Evolutionary conservation across 1,140 invertebrate genomes (phyloP).

Genomic region (Dendroctonus ponderosae): DNA sequence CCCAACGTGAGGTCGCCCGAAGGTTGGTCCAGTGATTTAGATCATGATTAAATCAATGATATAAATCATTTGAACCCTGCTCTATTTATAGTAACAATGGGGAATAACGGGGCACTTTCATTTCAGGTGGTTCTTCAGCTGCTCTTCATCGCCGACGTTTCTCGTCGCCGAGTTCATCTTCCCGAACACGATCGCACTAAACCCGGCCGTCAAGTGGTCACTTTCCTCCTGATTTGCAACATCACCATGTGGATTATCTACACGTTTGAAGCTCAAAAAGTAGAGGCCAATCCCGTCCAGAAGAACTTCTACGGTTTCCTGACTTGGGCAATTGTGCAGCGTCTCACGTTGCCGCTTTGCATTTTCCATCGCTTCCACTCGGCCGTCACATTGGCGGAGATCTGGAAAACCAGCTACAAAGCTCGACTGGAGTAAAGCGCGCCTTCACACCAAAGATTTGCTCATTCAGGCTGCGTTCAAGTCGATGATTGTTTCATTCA

Average conservation of each 20-base stretch:
- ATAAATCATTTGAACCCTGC: no score
- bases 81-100: no score
- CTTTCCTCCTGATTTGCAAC: slow-evolving; percentile 92
- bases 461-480: neutral
- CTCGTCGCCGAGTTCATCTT: slow-evolving; percentile 82
- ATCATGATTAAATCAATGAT: no score
- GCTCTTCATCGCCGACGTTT: slow-evolving; percentile 93
- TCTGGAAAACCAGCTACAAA: slow-evolving; percentile 98
- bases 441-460: neutral
- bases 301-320: slow-evolving; percentile 91
- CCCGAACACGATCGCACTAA: slow-evolving; percentile 90
- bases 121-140: slow-evolving; percentile 82
- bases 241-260: slow-evolving; percentile 94
- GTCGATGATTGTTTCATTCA: no score
- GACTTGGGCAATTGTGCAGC: slow-evolving; percentile 91
- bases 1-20: no score
- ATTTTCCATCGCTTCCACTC: slow-evolving; percentile 98
- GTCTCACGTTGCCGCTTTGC: slow-evolving; percentile 89
- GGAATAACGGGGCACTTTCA: neutral
- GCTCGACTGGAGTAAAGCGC: slow-evolving; percentile 69
- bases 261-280: slow-evolving; percentile 94
- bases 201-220: slow-evolving; percentile 92
- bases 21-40: no score
- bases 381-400: slow-evolving; percentile 93
- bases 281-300: slow-evolving; percentile 86